Base-by-base conservation (phyloP, 2,113 vertebrate genomes). In the Dicerorhinus sumatrensis region DNA sequence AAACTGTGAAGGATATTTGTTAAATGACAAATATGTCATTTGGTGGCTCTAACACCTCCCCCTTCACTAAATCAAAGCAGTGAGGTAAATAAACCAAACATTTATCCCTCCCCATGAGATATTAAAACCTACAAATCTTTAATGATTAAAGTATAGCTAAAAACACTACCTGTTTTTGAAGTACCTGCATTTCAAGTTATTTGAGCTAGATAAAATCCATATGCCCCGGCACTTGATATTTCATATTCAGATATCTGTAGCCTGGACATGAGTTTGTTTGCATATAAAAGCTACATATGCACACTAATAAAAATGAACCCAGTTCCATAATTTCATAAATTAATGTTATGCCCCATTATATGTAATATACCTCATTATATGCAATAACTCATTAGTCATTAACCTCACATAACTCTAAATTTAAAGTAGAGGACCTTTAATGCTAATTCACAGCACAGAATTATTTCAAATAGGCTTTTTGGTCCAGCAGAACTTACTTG, bases 401-500 rank as follows among this genome's bases (percentile, higher is more conserved):
- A n/a, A 23, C 10, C 20, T 91, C 27, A 13, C 46, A 33, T 42
- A n/a, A 48, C 2, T 67, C 42, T 81, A 51, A 20, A 70, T 46
- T 72, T 79, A 54, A 90, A 48, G 12, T 17, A 31, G 25, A 93
- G 2, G 36, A 2, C 25, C 39, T 88, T 83, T 23, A 46, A 23
- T 27, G 54, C 20, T 65, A 58, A 9, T n/a, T 86, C 73, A 63
- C 1, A 75, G 54, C 33, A 36, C 10, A 80, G 63, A 69, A 58
- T 8, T 18, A 11, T 58, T 46, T 92, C 65, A 31, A 13, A 31
- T 6, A 8, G 13, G 8, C 14, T 14, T 60, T 31, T 21, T 11
- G 56, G 25, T 93, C n/a, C 27, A 77, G 27, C 17, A 36, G 11
- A 3, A 98, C 99, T 99, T 98, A 99, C 99, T 1, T 99, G 99